Conservation (phyloP, 37 sponge, comb jelly and placozoan species). For the Beroe forskalii region DNA sequence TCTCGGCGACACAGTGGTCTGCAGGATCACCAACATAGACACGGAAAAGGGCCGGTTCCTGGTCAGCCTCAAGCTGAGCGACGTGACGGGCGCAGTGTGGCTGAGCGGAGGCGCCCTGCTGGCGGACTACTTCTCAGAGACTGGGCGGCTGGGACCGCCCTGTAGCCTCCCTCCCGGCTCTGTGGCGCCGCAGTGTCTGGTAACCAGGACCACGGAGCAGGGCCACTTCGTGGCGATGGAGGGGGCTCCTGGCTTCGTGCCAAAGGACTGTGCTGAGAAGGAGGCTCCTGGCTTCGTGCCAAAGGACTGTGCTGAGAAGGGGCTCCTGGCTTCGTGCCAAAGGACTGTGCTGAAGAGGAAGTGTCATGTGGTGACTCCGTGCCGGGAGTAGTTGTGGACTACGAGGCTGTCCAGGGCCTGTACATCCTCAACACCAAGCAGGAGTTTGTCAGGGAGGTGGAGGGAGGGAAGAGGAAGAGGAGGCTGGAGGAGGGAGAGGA, state of each 20-base stretch:
- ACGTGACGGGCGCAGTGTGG: not conserved
- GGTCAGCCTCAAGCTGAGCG: slow-evolving; percentile 11
- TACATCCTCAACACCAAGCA: not conserved
- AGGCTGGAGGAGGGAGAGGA: slow-evolving; percentile 24
- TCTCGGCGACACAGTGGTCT: not conserved
- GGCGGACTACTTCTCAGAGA: not conserved
- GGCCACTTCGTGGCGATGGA: not conserved
- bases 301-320: not conserved
- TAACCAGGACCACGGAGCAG: not conserved
- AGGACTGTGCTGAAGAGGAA: not conserved
- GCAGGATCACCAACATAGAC: slow-evolving; percentile 53
- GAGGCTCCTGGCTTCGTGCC: not conserved
- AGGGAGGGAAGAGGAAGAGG: slow-evolving; percentile 27
- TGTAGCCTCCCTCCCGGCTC: not conserved
- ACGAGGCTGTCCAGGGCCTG: not conserved
- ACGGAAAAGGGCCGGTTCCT: slow-evolving; percentile 30
- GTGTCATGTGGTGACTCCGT: not conserved
- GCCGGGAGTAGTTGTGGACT: slow-evolving; percentile 23
- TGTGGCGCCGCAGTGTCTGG: not conserved
- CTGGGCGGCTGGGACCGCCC: not conserved
- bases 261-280: not conserved
- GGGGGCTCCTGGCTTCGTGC: not conserved
- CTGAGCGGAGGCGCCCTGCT: not conserved
- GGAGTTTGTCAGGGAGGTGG: not conserved
- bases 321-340: not conserved